Conservation (phyloP, 2,113 vertebrate species). For the Prolemur simus region DNA sequence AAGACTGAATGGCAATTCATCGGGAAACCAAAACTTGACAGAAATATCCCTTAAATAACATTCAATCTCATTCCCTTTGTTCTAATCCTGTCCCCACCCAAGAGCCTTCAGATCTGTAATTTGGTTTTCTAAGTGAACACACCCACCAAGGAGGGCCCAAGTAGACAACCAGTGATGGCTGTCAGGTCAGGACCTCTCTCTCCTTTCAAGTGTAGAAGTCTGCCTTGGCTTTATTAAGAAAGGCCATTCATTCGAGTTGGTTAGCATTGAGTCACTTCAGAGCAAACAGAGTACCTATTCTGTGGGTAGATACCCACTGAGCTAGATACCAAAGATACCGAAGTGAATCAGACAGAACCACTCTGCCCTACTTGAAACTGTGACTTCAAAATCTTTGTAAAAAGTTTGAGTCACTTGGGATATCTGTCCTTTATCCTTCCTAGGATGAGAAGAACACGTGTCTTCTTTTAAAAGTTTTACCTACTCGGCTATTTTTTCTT, state of each 20-base stretch:
- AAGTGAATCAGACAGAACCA: background rate
- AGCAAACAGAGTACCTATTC: background rate
- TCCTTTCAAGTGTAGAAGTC: slow-evolving; percentile 1
- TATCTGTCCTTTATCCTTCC: background rate
- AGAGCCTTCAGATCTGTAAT: slow-evolving; percentile 66
- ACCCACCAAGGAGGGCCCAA: slow-evolving; percentile 29
- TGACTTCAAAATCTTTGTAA: slow-evolving; percentile 26
- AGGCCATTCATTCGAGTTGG: background rate
- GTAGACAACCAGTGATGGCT: slow-evolving; percentile 22
- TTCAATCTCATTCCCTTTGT: slow-evolving; percentile 71
- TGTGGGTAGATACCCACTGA: background rate
- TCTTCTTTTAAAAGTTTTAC: slow-evolving; percentile 25
- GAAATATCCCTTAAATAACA: slow-evolving; percentile 72
- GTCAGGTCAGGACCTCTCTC: background rate
- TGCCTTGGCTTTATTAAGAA: slow-evolving; percentile 15
- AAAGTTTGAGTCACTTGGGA: background rate
- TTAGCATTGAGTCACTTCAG: background rate
- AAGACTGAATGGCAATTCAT: slow-evolving; percentile 48
- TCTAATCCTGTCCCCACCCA: slow-evolving; percentile 66
- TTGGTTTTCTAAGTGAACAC: slow-evolving; percentile 67
- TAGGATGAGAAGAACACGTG: background rate
- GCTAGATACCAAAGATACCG: background rate
- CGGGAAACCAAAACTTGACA: slow-evolving; percentile 64
- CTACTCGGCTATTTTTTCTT: background rate
- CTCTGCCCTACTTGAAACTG: background rate